phyloP scores from a whole-genome alignment of 2,888 invertebrate genomes.

The Troides helena region DNA sequence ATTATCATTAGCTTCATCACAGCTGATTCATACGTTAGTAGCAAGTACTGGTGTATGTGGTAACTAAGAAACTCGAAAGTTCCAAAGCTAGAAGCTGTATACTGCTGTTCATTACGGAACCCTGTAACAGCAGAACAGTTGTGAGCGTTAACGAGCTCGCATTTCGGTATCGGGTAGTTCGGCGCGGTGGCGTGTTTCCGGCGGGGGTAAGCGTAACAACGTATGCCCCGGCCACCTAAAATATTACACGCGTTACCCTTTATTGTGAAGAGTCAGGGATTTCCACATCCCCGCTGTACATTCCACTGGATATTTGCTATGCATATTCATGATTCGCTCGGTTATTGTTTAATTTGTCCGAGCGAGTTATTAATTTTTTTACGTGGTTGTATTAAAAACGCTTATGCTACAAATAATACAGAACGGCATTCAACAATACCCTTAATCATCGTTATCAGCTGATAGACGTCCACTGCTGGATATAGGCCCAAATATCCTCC shows the following conservation, averaged over 20 bases:
- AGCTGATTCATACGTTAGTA: too few species aligned
- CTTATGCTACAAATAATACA: too few species aligned
- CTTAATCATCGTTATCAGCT: too few species aligned
- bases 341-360: neutral
- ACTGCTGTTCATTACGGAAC: neutral
- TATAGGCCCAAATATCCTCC: too few species aligned
- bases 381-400: too few species aligned
- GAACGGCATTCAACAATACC: too few species aligned
- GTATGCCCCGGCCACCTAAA: neutral
- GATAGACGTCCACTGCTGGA: too few species aligned
- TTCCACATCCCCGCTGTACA: neutral
- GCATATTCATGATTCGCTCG: neutral
- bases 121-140: neutral
- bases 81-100: too few species aligned
- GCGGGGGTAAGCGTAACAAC: neutral
- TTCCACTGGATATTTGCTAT: neutral
- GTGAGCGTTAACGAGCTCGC: neutral
- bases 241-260: neutral
- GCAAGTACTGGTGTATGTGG: too few species aligned
- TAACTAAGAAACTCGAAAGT: too few species aligned
- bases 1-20: too few species aligned
- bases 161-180: neutral
- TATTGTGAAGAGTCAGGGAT: conserved; percentile 10
- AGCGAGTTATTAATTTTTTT: too few species aligned
- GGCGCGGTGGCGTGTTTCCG: neutral